A percentile compares a stretch with the other conserved stretches of the same genome.
Evolutionary conservation across 2,888 invertebrate genomes (phyloP).

Genomic region (Parnassius smintheus): DNA sequence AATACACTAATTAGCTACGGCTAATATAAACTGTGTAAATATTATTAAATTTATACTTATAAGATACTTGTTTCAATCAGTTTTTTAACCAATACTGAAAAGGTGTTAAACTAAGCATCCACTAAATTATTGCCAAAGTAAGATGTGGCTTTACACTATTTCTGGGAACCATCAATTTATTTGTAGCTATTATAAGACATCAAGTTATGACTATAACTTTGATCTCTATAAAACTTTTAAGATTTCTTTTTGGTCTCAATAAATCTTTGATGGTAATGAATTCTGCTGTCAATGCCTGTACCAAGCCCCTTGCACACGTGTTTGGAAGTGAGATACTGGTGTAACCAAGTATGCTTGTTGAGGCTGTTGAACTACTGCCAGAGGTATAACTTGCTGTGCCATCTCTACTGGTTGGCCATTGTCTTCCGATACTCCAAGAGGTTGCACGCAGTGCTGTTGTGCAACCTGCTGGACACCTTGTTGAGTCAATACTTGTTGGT

Average conservation of each 20-base stretch:
- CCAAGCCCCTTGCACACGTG: constrained; percentile 82
- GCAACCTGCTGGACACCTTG: constrained; percentile 70
- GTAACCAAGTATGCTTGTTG: constrained; percentile 85
- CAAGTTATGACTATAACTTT: background rate
- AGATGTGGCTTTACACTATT: constrained; percentile 49
- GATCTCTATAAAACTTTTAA: constrained; percentile 37
- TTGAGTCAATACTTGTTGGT: constrained; percentile 72
- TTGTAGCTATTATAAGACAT: constrained; percentile 23
- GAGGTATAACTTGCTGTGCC: constrained; percentile 83
- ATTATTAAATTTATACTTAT: constrained; percentile 67
- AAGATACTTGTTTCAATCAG: constrained; percentile 62
- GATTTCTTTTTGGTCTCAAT: constrained; percentile 35
- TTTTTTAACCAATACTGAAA: constrained; percentile 74
- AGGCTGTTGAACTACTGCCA: constrained; percentile 83
- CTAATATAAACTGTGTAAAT: constrained; percentile 72
- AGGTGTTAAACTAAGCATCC: constrained; percentile 66
- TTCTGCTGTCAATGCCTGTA: constrained; percentile 71
- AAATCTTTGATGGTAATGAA: constrained; percentile 31
- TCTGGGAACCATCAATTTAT: constrained; percentile 37
- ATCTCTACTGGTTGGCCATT: constrained; percentile 81
- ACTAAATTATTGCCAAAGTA: constrained; percentile 73
- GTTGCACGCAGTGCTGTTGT: constrained; percentile 74
- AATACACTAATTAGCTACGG: constrained; percentile 69
- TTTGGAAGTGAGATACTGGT: constrained; percentile 84
- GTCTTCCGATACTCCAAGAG: constrained; percentile 73